phyloP scores from a whole-genome alignment of 2,797 vertebrate species.

The Cheirogaleus major region DNA sequence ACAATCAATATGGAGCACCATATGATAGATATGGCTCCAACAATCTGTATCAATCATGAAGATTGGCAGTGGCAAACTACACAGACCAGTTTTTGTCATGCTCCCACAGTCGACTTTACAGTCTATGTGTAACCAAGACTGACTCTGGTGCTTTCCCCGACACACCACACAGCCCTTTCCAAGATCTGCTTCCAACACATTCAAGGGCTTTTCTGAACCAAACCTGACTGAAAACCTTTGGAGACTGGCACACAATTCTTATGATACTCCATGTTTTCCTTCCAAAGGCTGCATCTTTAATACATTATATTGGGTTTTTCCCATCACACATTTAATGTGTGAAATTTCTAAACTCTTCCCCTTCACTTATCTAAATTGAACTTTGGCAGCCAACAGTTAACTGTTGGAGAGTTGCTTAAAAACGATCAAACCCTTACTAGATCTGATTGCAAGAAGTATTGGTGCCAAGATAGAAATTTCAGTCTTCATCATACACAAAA shows the following conservation, averaged over 20 bases:
- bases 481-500: conserved; percentile 77
- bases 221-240: conserved; percentile 68
- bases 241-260: conserved; percentile 64
- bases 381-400: conserved; percentile 76
- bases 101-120: conserved; percentile 63
- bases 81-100: conserved; percentile 76
- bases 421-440: conserved; percentile 69
- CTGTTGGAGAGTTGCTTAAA: conserved; percentile 72
- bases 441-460: conserved; percentile 66
- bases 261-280: conserved; percentile 72
- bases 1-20: conserved; percentile 82
- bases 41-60: conserved; percentile 81
- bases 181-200: conserved; percentile 75
- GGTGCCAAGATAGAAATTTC: conserved; percentile 78
- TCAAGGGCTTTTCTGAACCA: conserved; percentile 71
- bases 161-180: conserved; percentile 70
- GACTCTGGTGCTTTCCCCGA: conserved; percentile 76
- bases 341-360: conserved; percentile 80
- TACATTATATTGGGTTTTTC: conserved; percentile 66
- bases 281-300: conserved; percentile 75
- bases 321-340: conserved; percentile 78
- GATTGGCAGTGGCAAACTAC: conserved; percentile 81
- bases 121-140: conserved; percentile 71
- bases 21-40: conserved; percentile 79
- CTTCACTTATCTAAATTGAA: conserved; percentile 75